Evolutionary conservation across 2,113 vertebrate genomes (phyloP).

Genomic region (Dipodomys merriami): DNA sequence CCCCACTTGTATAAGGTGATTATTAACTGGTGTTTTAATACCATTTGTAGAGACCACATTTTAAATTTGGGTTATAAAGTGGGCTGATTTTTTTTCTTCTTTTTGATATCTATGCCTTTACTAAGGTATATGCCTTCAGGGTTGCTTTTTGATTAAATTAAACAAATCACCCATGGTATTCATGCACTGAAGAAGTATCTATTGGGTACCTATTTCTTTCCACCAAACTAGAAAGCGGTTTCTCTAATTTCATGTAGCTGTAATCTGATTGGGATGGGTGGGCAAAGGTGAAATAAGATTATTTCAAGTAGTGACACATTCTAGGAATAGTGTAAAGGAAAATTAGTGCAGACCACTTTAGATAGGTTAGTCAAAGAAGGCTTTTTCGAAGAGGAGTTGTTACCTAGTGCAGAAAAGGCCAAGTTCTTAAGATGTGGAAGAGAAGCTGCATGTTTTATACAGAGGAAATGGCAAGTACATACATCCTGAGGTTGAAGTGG

Average conservation of each 20-base stretch:
- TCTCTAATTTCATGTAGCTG: not conserved
- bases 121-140: slow-evolving; percentile 10
- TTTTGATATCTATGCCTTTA: slow-evolving; percentile 20
- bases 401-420: not conserved
- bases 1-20: not conserved
- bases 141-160: not conserved
- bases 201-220: not conserved
- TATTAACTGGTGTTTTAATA: not conserved
- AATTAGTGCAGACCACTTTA: not conserved
- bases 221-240: not conserved
- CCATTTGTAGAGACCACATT: slow-evolving; percentile 17
- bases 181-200: slow-evolving; percentile 30
- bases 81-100: not conserved
- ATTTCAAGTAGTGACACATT: slow-evolving; percentile 9
- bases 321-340: not conserved
- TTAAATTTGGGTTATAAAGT: slow-evolving; percentile 44
- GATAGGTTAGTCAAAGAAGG: not conserved
- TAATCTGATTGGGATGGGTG: not conserved
- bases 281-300: not conserved
- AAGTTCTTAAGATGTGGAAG: not conserved
- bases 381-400: not conserved
- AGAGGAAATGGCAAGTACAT: not conserved
- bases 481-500: not conserved
- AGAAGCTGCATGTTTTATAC: not conserved
- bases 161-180: not conserved